Base-by-base conservation (phyloP, 1,140 invertebrate species). In the Centruroides vittatus region DNA sequence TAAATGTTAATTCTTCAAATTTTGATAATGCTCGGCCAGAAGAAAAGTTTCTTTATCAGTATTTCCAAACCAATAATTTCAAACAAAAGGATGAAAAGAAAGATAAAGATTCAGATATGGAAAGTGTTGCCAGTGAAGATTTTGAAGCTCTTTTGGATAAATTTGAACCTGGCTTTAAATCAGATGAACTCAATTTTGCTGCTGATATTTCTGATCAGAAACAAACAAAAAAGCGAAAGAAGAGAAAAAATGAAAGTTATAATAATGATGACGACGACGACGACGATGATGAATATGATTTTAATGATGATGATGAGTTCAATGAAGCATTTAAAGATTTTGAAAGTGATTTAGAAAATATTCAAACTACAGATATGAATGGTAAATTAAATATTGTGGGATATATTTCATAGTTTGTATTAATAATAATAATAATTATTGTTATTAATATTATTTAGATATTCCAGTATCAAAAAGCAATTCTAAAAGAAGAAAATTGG, bases 111-210 rank as follows among this genome's bases (percentile, higher is more conserved):
- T 82, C 84, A 68, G 88, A 92, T 71, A 75, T 79, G 47, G 86
- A 86, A 51, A 91, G 88, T 68, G 84, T 95, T 3, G 84, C 82
- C 64, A 92, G 90, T 71, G 86, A 90, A 60, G 90, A 95, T 71
- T 95, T 96, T 74, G 84, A 79, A 61, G 61, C 66, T 5, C 72
- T 72, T 55, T 62, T 79, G 35, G 72, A 71, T 67, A 68, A 70
- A 64, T 67, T 58, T 57, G 59, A 62, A 55, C 11, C 47, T 7
- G 11, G 56, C 11, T 10, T 5, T 50, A 60, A 62, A 47, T 62
- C 57, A 10, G 60, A 63, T 52, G 60, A 61, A 41, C 41, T 57
- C n/a, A 57, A 68, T 51, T 66, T 66, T 54, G 49, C 57, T 57
- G 35, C 51, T 56, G 57, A 65, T 61, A 55, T 64, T 47, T 52